Percentiles rank a stretch among this genome's conserved stretches.
Evolutionary conservation across 2,113 vertebrate genomes (phyloP).

Genomic region (Lethenteron camtschaticum): DNA sequence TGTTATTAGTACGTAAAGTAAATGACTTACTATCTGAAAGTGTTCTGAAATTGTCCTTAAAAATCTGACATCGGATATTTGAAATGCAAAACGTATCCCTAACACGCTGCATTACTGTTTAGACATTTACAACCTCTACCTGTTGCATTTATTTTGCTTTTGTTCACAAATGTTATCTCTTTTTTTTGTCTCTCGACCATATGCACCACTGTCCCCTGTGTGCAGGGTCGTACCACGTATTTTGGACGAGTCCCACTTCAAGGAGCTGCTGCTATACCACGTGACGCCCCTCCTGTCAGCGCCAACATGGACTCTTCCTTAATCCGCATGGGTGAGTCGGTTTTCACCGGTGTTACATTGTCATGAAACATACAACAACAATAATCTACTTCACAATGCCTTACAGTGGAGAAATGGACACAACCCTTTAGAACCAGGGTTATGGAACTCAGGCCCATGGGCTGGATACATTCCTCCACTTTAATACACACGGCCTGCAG

Average conservation of each 20-base stretch:
- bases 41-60: too few relatives aligned
- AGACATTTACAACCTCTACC: not conserved
- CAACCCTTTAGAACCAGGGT: too few relatives aligned
- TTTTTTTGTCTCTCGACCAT: too few relatives aligned
- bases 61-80: not conserved
- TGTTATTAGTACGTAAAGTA: too few relatives aligned
- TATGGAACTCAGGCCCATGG: too few relatives aligned
- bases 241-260: conserved; percentile 83
- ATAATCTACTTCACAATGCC: too few relatives aligned
- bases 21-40: too few relatives aligned
- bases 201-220: not conserved
- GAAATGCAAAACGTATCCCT: not conserved
- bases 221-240: conserved; percentile 64
- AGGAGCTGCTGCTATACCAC: conserved; percentile 58
- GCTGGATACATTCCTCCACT: too few relatives aligned
- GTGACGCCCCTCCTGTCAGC: conserved; percentile 71
- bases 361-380: too few relatives aligned
- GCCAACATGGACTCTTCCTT: conserved; percentile 70
- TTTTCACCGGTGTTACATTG: not conserved
- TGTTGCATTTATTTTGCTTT: not conserved
- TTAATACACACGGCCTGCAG: too few relatives aligned
- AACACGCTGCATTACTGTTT: too few relatives aligned
- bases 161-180: not conserved
- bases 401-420: too few relatives aligned
- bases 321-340: conserved; percentile 72